Evolutionary conservation across 2,797 vertebrate species (phyloP).

Genomic region (Pangasius sanitwongsei): DNA sequence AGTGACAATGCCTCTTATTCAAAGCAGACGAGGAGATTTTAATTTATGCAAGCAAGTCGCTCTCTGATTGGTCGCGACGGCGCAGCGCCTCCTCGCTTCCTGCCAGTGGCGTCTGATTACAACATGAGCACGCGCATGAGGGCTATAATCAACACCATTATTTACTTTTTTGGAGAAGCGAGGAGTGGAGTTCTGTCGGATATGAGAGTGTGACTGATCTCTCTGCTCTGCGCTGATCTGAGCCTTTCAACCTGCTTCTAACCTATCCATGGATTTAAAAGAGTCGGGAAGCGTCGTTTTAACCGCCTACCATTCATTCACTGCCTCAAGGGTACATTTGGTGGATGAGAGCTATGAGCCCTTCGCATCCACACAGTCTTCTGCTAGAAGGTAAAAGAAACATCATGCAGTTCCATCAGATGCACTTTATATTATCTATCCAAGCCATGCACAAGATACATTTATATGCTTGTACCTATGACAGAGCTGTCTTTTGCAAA

Average conservation of each 20-base stretch:
- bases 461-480: not conserved
- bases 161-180: conserved; percentile 42
- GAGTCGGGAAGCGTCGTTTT: conserved; percentile 85
- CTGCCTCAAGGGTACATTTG: conserved; percentile 68
- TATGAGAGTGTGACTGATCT: not conserved
- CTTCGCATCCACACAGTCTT: conserved; percentile 65
- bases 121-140: conserved; percentile 20
- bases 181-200: not conserved
- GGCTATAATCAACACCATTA: conserved; percentile 29
- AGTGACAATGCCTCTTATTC: not conserved
- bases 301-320: conserved; percentile 84
- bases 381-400: conserved; percentile 73
- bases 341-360: conserved; percentile 72
- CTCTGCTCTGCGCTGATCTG: not conserved
- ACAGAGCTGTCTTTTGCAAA: not conserved
- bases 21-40: conserved; percentile 6
- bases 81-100: not conserved
- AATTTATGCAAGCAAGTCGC: conserved; percentile 33
- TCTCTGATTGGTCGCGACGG: conserved; percentile 52
- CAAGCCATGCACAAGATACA: not conserved
- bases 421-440: not conserved
- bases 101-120: conserved; percentile 34
- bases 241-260: not conserved
- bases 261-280: conserved; percentile 63
- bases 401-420: not conserved